phyloP scores from a whole-genome alignment of 2,797 vertebrate genomes.

The Pygocentrus nattereri region DNA sequence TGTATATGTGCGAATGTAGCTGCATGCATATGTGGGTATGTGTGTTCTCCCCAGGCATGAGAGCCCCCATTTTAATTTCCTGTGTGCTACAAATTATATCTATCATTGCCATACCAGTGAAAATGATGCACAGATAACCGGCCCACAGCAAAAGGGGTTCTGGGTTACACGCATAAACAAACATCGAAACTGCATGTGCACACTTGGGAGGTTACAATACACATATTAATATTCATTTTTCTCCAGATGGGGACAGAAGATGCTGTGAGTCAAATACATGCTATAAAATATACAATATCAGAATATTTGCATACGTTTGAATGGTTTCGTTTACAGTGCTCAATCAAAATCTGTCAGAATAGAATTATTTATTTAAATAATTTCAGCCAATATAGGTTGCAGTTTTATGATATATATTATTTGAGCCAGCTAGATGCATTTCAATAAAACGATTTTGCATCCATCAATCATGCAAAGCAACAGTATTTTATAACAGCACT shows the following conservation, averaged over 20 bases:
- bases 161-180: conserved; percentile 4
- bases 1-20: neutral
- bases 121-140: conserved; percentile 32
- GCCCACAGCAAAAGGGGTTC: conserved; percentile 12
- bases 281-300: too few species aligned
- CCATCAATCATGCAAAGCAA: too few species aligned
- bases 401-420: too few species aligned
- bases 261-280: too few species aligned
- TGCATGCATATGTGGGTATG: neutral
- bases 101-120: conserved; percentile 31
- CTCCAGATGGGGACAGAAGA: neutral
- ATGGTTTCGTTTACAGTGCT: too few species aligned
- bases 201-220: neutral
- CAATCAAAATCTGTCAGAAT: too few species aligned
- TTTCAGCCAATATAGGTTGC: too few species aligned
- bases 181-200: conserved; percentile 20
- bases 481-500: too few species aligned
- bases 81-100: conserved; percentile 46
- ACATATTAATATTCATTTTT: neutral
- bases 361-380: too few species aligned
- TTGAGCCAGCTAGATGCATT: too few species aligned
- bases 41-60: conserved; percentile 31
- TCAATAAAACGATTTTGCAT: too few species aligned
- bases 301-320: too few species aligned
- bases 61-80: conserved; percentile 53